Percentiles rank a stretch among this genome's conserved stretches.
Evolutionary conservation across 2,797 vertebrate species (phyloP).

Genomic region (Potorous gilbertii): DNA sequence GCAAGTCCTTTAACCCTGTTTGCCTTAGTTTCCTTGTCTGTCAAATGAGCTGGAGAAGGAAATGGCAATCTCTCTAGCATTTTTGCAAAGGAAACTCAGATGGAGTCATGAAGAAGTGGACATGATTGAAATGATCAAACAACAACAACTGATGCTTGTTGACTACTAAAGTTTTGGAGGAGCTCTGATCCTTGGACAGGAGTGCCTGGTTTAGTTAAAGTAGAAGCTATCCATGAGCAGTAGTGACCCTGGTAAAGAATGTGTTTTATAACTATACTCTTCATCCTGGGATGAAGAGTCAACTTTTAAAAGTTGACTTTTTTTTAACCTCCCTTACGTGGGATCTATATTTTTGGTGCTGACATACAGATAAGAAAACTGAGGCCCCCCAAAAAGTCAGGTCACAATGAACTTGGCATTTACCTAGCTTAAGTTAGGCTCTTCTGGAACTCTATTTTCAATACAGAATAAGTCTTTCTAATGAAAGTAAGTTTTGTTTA

Average conservation of each 20-base stretch:
- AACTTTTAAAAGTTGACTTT: not conserved
- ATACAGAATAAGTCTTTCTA: not conserved
- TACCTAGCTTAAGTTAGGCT: not conserved
- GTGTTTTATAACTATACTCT: not conserved
- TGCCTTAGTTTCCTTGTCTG: not conserved
- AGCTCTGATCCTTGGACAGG: not conserved
- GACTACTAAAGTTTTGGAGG: not conserved
- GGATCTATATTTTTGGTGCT: not conserved
- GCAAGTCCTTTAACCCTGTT: not conserved
- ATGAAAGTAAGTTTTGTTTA: not conserved
- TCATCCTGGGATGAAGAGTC: not conserved
- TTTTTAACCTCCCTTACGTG: not conserved
- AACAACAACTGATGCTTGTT: not conserved
- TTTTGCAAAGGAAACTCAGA: not conserved
- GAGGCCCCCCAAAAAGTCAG: not conserved
- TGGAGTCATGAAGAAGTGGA: not conserved
- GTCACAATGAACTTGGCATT: not conserved
- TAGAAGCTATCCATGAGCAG: not conserved
- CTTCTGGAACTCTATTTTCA: not conserved
- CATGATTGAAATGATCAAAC: not conserved
- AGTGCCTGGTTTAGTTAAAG: not conserved
- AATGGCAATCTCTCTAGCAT: not conserved
- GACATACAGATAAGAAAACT: slow-evolving; percentile 32
- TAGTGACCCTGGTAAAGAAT: not conserved
- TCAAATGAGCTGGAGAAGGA: not conserved